These are phyloP conservation scores for Apodemus agrarius DNA, from an alignment of 2,797 vertebrate species.

Conservation along the genomic window DNA sequence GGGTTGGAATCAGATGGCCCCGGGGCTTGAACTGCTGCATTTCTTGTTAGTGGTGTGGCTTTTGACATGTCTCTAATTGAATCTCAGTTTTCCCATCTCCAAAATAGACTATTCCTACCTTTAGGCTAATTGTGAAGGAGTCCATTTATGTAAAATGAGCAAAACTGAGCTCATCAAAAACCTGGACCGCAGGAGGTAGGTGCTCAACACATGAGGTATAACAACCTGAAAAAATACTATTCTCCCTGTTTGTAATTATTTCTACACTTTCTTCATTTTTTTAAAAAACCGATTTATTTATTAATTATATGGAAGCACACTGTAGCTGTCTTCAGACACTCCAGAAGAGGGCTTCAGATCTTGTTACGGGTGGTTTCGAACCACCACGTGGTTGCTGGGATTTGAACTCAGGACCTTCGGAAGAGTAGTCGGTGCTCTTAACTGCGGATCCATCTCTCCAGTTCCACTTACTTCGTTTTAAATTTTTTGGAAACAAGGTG, in stretches of 20 bases:
- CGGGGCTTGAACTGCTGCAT: neutral
- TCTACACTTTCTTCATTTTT: neutral
- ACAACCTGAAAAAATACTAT: neutral
- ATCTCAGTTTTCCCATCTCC: neutral
- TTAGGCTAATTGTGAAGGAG: neutral
- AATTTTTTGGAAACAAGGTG: neutral
- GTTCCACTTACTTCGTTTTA: neutral
- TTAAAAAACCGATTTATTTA: too few relatives aligned
- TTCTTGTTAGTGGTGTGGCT: neutral
- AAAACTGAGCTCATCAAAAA: neutral
- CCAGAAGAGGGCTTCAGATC: too few relatives aligned
- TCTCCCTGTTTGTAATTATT: neutral
- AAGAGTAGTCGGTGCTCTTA: too few relatives aligned
- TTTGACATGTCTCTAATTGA: neutral
- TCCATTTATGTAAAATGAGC: neutral
- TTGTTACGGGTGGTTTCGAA: too few relatives aligned
- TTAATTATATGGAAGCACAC: too few relatives aligned
- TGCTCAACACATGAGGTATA: neutral
- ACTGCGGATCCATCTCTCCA: too few relatives aligned
- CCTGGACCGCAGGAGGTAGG: neutral
- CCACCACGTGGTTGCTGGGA: too few relatives aligned
- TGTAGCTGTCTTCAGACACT: too few relatives aligned
- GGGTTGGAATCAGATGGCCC: neutral
- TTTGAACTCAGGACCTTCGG: too few relatives aligned
- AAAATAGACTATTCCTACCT: neutral